A percentile compares a stretch with the other conserved stretches of the same genome.
Evolutionary conservation across 2,113 vertebrate species (phyloP).

Genomic region (Strix aluco): DNA sequence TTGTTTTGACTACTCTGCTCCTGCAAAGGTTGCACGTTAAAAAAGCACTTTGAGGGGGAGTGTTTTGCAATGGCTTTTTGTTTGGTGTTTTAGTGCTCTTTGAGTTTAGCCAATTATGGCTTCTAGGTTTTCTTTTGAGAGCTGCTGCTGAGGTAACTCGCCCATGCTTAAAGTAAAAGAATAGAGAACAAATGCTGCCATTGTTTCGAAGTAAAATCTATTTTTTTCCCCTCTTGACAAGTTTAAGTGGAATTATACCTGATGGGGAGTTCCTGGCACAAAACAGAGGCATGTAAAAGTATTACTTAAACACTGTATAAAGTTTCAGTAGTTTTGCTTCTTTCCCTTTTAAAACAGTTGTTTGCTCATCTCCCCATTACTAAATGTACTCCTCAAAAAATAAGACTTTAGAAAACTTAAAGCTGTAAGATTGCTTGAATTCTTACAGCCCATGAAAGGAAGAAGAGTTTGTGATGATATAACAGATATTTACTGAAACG

Average conservation of each 20-base stretch:
- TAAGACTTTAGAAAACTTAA: background rate
- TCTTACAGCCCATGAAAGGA: background rate
- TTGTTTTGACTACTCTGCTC: background rate
- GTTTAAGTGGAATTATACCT: slow-evolving; percentile 57
- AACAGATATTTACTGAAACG: background rate
- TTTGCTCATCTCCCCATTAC: background rate
- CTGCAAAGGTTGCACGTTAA: background rate
- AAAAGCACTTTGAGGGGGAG: background rate
- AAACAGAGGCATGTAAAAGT: slow-evolving; percentile 22
- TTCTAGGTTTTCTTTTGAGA: slow-evolving; percentile 62
- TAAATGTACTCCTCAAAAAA: background rate
- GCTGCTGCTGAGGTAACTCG: slow-evolving; percentile 65
- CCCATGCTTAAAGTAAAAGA: slow-evolving; percentile 44
- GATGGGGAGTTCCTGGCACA: slow-evolving; percentile 17
- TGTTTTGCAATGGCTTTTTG: slow-evolving; percentile 15
- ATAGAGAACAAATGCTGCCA: slow-evolving; percentile 69
- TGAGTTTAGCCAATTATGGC: slow-evolving; percentile 61
- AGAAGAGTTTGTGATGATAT: background rate
- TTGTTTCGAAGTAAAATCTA: slow-evolving; percentile 60
- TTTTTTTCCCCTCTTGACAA: background rate
- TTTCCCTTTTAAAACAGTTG: background rate
- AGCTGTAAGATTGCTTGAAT: background rate
- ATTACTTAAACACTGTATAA: background rate
- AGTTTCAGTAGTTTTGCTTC: background rate
- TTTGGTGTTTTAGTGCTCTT: slow-evolving; percentile 9